Evolutionary conservation across 2,113 vertebrate genomes (phyloP), one percentile per base, ranked within the genome.

Genomic region (Toxotes jaculatrix): DNA sequence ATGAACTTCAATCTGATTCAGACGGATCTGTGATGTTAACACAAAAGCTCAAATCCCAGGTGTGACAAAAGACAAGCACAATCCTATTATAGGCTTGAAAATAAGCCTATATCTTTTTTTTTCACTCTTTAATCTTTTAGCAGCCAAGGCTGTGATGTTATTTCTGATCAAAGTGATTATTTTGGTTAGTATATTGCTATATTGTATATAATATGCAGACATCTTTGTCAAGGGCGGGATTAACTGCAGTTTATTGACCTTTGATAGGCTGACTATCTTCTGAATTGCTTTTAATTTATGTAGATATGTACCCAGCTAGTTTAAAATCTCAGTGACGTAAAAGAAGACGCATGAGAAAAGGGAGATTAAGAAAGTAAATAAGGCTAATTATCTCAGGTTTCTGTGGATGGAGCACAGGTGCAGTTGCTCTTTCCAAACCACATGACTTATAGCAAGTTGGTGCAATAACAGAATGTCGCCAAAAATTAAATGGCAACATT

Each of bases 401-500:
- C 45, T 65, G n/a, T 63, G 8, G 27, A 7, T 61, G 3, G 36
- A 32, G 8, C 13, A 32, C 19, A 68, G 38, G 32, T 49, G 45
- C 8, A 31, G 67, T 38, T 71, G 49, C 42, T 73, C 13, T 62
- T 71, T 80, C 19, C 14, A 65, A 77, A 47, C 53, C 3, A 6
- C 27, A 40, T 55, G 8, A 60, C n/a, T 72, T 72, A 21, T 1
- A 21, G 16, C n/a, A 55, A 71, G 11, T 47, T 32, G 10, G 32
- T 63, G 47, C 42, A 62, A 55, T 21, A 72, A n/a, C 19, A 34
- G 75, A 73, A 78, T 55, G 23, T 71, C 62, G 40, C n/a, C 40
- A 74, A 57, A 76, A 64, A 53, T 63, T 13, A 84, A 86, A 87
- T 17, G 57, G 43, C 40, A 82, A 84, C 80, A 86, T 88, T 82